These are phyloP conservation scores for Meiosimyza platycephala DNA, from an alignment of 2,888 invertebrate species.

Conservation along the genomic window DNA sequence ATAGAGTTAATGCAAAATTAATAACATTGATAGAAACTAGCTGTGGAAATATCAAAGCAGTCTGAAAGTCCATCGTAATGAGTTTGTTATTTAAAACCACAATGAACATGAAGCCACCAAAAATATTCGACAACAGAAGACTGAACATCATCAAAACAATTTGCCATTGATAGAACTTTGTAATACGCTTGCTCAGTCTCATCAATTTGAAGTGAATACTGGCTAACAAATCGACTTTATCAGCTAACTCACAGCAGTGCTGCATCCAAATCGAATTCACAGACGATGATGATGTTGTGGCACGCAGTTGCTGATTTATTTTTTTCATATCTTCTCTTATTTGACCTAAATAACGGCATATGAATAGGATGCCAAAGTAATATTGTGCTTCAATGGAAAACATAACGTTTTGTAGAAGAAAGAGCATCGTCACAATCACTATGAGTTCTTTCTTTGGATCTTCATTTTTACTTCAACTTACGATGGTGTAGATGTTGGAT, in stretches of 20 bases:
- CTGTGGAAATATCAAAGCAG: neutral
- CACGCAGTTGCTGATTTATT: neutral
- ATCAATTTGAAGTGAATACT: neutral
- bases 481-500: neutral
- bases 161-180: neutral
- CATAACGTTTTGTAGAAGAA: neutral
- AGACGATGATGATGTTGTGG: neutral
- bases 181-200: neutral
- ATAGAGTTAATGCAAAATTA: neutral
- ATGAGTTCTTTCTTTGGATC: neutral
- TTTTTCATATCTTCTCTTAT: neutral
- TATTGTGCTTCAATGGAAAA: neutral
- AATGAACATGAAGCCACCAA: neutral
- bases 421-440: neutral
- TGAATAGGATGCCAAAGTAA: neutral
- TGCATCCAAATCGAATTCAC: neutral
- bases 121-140: neutral
- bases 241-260: neutral
- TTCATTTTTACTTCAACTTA: neutral
- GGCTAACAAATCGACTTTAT: neutral
- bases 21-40: neutral
- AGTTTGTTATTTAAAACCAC: neutral
- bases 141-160: neutral
- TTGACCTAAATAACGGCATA: neutral
- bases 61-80: neutral